Evolutionary conservation across 2,797 vertebrate species (phyloP).

Genomic region (Sciaenops ocellatus): DNA sequence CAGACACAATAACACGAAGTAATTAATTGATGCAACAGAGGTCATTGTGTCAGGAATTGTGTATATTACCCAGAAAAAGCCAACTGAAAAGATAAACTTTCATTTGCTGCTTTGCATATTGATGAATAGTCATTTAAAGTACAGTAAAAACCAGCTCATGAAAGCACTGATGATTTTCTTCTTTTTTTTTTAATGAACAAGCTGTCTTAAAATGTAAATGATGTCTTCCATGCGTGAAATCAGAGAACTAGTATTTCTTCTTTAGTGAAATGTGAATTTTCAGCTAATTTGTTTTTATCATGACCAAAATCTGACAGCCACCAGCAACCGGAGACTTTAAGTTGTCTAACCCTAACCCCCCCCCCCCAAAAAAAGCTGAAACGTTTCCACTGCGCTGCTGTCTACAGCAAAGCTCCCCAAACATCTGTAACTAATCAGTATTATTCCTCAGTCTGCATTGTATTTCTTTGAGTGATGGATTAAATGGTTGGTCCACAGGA

Average conservation of each 20-base stretch:
- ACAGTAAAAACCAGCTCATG: not conserved
- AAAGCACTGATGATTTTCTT: not conserved
- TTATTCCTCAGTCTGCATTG: not conserved
- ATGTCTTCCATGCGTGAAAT: not conserved
- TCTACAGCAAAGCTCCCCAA: not conserved
- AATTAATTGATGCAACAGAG: conserved; percentile 32
- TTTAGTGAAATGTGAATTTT: not conserved
- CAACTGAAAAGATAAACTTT: conserved; percentile 10
- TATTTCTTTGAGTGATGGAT: not conserved
- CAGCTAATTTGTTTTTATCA: not conserved
- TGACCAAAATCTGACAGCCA: not conserved
- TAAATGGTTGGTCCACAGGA: not conserved
- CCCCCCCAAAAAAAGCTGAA: not conserved
- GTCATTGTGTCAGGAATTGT: conserved; percentile 34
- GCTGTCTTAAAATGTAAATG: conserved; percentile 10
- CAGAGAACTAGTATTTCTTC: not conserved
- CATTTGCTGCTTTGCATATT: conserved; percentile 25
- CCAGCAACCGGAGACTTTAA: not conserved
- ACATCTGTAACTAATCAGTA: conserved; percentile 3
- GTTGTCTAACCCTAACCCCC: not conserved
- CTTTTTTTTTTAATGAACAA: conserved; percentile 5
- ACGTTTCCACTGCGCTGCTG: not conserved
- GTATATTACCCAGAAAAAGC: conserved; percentile 10
- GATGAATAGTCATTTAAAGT: conserved; percentile 11
- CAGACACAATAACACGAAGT: conserved; percentile 24